phyloP scores from a whole-genome alignment of 2,888 invertebrate species.

The Leucoptera coffeella region DNA sequence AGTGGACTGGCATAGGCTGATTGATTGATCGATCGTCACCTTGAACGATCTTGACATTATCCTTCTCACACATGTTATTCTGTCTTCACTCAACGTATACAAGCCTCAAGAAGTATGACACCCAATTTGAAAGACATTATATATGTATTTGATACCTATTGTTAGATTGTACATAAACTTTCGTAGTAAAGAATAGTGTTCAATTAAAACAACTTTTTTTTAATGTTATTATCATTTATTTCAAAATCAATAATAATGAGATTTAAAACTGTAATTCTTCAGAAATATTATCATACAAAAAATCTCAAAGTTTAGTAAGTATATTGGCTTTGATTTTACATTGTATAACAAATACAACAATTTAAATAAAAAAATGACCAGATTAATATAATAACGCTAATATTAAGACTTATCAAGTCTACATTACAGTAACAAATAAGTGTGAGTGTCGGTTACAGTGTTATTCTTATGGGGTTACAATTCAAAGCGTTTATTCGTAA shows the following conservation, averaged over 20 bases:
- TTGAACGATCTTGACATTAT: no score
- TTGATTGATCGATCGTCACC: no score
- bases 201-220: slow-evolving; percentile 10
- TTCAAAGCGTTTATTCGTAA: slow-evolving; percentile 37
- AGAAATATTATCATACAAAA: slow-evolving; percentile 41
- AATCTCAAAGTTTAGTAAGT: slow-evolving; percentile 38
- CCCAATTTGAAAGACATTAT: no score
- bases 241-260: slow-evolving; percentile 47
- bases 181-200: no score
- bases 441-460: slow-evolving; percentile 51
- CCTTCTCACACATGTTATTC: no score
- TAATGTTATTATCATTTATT: slow-evolving; percentile 47
- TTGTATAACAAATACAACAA: slow-evolving; percentile 46
- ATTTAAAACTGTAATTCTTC: slow-evolving; percentile 43
- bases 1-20: no score
- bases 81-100: no score
- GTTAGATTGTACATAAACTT: no score
- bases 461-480: slow-evolving; percentile 30
- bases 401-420: slow-evolving; percentile 44
- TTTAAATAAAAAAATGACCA: slow-evolving; percentile 54
- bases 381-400: slow-evolving; percentile 48
- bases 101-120: no score
- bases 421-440: slow-evolving; percentile 44
- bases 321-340: slow-evolving; percentile 20
- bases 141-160: no score